These are phyloP conservation scores for Anthopleura sola DNA, from an alignment of 64 coral and sea anemone genomes.

Conservation along the genomic window DNA sequence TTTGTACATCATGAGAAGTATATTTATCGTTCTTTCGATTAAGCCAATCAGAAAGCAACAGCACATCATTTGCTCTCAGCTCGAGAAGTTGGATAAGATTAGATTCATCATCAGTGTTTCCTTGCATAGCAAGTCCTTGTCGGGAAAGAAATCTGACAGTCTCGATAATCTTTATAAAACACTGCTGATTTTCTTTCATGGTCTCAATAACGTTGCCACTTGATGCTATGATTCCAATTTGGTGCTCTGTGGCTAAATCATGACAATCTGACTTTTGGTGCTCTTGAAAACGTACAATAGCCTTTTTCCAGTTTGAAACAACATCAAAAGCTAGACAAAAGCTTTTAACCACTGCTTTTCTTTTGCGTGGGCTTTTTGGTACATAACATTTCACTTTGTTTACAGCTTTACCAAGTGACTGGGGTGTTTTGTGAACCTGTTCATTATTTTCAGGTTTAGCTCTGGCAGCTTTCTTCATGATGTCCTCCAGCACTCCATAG, in stretches of 20 bases:
- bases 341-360: constrained; percentile 7
- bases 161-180: constrained; percentile 11
- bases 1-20: constrained; percentile 45
- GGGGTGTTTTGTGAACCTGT: constrained; percentile 8
- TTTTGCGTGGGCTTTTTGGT: constrained; percentile 32
- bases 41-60: constrained; percentile 31
- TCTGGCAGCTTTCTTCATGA: too few relatives aligned
- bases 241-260: not conserved
- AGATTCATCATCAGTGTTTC: not conserved
- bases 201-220: constrained; percentile 10
- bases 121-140: constrained; percentile 26
- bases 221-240: not conserved
- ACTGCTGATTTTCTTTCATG: not conserved
- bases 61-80: constrained; percentile 35
- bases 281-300: too few relatives aligned
- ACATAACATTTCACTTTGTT: not conserved
- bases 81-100: constrained; percentile 25
- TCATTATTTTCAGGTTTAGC: not conserved
- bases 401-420: constrained; percentile 12
- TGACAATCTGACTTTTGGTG: not conserved
- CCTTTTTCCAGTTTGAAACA: too few relatives aligned
- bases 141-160: constrained; percentile 2
- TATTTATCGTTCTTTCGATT: constrained; percentile 21
- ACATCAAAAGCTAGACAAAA: too few relatives aligned
- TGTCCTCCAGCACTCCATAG: too few relatives aligned